Conservation (phyloP, 1,140 invertebrate genomes). For the Micrasema minimum region DNA sequence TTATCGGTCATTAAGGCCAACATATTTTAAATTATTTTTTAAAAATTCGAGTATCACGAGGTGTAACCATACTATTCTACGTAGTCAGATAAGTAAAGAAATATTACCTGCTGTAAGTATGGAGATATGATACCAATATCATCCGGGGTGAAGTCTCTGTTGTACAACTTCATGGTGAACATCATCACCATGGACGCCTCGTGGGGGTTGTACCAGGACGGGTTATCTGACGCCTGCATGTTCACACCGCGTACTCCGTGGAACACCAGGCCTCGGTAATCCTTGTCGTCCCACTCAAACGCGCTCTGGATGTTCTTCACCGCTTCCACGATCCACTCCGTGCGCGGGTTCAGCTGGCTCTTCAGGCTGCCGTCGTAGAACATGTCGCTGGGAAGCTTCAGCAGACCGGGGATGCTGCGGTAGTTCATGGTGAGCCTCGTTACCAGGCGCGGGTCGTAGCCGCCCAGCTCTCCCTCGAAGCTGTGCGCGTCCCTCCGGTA, state of each 20-base stretch:
- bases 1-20: no score
- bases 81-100: no score
- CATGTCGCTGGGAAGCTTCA: conserved; percentile 78
- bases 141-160: conserved; percentile 70
- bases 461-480: conserved; percentile 60
- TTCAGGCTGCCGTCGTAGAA: conserved; percentile 85
- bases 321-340: conserved; percentile 56
- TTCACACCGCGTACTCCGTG: conserved; percentile 85
- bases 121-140: conserved; percentile 95
- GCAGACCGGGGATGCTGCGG: conserved; percentile 81
- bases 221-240: conserved; percentile 76
- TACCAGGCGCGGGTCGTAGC: conserved; percentile 76
- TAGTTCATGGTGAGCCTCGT: conserved; percentile 82
- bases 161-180: conserved; percentile 72
- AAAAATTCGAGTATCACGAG: no score
- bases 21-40: no score
- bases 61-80: no score
- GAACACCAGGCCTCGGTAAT: conserved; percentile 76
- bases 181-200: conserved; percentile 80
- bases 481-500: conserved; percentile 73
- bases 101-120: conserved; percentile 86
- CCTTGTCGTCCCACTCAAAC: conserved; percentile 36
- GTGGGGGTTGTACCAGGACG: conserved; percentile 90
- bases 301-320: neutral
- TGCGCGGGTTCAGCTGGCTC: conserved; percentile 64